These are phyloP conservation scores for Drosophila neonasuta DNA, from an alignment of 2,888 invertebrate species.

Conservation along the genomic window DNA sequence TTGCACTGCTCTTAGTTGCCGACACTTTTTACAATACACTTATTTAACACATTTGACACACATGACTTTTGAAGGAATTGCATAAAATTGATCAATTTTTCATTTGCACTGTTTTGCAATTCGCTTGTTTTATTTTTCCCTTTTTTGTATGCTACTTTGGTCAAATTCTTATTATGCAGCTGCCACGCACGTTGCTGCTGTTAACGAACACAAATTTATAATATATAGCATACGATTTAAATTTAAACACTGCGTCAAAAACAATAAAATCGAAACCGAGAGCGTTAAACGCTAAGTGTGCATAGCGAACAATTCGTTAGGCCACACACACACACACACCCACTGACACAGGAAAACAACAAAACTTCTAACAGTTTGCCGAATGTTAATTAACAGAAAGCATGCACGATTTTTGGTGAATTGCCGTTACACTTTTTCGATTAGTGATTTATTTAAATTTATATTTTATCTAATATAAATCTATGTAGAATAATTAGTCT, in stretches of 20 bases:
- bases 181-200: slow-evolving; percentile 10
- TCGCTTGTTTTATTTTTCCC: slow-evolving; percentile 2
- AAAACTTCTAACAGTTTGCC: slow-evolving; percentile 20
- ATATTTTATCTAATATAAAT: background rate
- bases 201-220: background rate
- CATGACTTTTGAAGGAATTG: slow-evolving; percentile 22
- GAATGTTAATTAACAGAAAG: slow-evolving; percentile 30
- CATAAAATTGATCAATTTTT: slow-evolving; percentile 15
- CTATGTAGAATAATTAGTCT: too few species aligned
- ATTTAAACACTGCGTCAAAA: slow-evolving; percentile 15
- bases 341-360: slow-evolving; percentile 6
- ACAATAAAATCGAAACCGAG: slow-evolving; percentile 28
- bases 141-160: slow-evolving; percentile 3
- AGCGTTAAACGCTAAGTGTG: slow-evolving; percentile 42
- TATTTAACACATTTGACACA: slow-evolving; percentile 19
- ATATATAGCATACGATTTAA: slow-evolving; percentile 11
- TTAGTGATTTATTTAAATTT: background rate
- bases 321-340: background rate
- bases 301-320: slow-evolving; percentile 38
- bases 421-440: slow-evolving; percentile 1
- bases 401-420: background rate
- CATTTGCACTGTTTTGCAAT: slow-evolving; percentile 17
- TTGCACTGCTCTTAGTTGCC: slow-evolving; percentile 9
- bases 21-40: slow-evolving; percentile 28
- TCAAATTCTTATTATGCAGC: slow-evolving; percentile 17